Percentiles rank a stretch among this genome's conserved stretches.
Conservation (phyloP, 2,888 invertebrate genomes). For the Ferdinandea cuprea region DNA sequence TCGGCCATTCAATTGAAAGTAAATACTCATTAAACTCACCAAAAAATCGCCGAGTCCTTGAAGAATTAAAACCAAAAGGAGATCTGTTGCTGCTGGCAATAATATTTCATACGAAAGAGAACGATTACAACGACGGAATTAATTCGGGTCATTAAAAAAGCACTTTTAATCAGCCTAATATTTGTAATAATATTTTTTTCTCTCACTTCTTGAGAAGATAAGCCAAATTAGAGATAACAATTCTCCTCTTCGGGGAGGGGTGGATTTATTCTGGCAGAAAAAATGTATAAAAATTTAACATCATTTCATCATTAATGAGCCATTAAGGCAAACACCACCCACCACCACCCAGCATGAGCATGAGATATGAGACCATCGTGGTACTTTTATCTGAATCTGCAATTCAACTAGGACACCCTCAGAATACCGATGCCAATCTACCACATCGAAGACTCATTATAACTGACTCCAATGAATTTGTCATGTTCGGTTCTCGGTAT, state of each 20-base stretch:
- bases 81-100: slow-evolving; percentile 30
- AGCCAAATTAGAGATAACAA: slow-evolving; percentile 66
- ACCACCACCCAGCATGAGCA: slow-evolving; percentile 16
- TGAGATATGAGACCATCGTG: slow-evolving; percentile 47
- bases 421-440: neutral
- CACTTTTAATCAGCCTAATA: slow-evolving; percentile 63
- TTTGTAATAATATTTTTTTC: slow-evolving; percentile 34
- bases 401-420: neutral
- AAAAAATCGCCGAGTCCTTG: slow-evolving; percentile 2
- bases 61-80: neutral
- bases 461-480: slow-evolving; percentile 43
- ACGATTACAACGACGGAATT: slow-evolving; percentile 51
- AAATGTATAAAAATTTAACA: slow-evolving; percentile 24
- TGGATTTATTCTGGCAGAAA: slow-evolving; percentile 39
- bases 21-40: slow-evolving; percentile 24
- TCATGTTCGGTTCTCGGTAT: slow-evolving; percentile 22
- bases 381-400: slow-evolving; percentile 5
- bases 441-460: slow-evolving; percentile 23
- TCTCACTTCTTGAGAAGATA: slow-evolving; percentile 38
- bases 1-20: slow-evolving; percentile 27
- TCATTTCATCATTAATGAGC: slow-evolving; percentile 67
- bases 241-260: neutral
- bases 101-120: slow-evolving; percentile 16
- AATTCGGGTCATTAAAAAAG: slow-evolving; percentile 65
- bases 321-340: slow-evolving; percentile 64